Base-by-base conservation (phyloP, 2,888 invertebrate genomes). In the Lysandra bellargus region DNA sequence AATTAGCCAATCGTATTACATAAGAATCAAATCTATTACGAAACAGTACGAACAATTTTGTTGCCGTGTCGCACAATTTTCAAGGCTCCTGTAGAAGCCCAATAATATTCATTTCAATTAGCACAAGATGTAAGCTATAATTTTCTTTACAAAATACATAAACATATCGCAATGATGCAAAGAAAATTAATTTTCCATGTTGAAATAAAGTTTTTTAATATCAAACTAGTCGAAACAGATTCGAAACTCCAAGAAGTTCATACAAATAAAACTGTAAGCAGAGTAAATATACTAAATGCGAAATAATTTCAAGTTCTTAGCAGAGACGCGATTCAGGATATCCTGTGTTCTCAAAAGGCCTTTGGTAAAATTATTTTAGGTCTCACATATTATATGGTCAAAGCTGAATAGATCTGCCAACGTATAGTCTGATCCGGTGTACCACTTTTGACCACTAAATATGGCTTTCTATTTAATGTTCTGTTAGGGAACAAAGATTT, bases 161-260 rank as follows among this genome's bases (percentile, higher is more conserved):
- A 76, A 76, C 57, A 33, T 76, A 57, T 76, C 49, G 14, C 53
- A 76, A 33, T 14, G 9, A 49, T 75, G 49, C 76, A 76, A 76
- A 76, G 76, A 76, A 57, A 76, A 76, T 76, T 76, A 57, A 76
- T 76, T 76, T 76, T 57, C 57, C 53, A 76, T 76, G 76, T 76
- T 76, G 76, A 76, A 76, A 57, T 57, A 81, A 81, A 81, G 57
- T 81, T 81, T 81, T 81, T 81, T 81, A 80, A 81, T 81, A 80
- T 80, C 73, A 78, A 80, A 80, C 76, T 79, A 79, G 81, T 79
- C 78, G 80, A 76, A 76, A 76, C 57, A 76, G 33, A 76, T 76
- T 76, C 76, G 76, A 12, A 87, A 87, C 87, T 76, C 23, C 49
- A 23, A 76, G 76, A 57, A 76, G 53, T 76, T 75, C 44, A 75